Percentiles rank a stretch among this genome's conserved stretches.
Evolutionary conservation across 2,888 invertebrate genomes (phyloP).

Genomic region (Cataglyphis albicans): DNA sequence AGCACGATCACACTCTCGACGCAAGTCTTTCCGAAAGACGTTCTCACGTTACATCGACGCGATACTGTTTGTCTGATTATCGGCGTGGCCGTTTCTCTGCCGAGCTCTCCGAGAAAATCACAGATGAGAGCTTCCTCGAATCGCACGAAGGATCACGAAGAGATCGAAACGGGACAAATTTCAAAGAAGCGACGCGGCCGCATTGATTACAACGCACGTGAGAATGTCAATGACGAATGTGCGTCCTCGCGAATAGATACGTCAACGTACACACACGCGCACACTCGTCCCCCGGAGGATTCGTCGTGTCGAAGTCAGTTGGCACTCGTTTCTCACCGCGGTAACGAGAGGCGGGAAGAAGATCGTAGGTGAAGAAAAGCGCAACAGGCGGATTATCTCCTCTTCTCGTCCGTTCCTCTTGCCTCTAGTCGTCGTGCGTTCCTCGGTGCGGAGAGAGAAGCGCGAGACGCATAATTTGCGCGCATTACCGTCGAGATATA

Average conservation of each 20-base stretch:
- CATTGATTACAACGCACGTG: conserved; percentile 10
- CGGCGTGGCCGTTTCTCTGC: conserved; percentile 12
- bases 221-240: background rate
- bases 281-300: background rate
- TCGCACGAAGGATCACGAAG: conserved; percentile 27
- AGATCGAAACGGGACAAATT: conserved; percentile 18
- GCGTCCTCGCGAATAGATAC: conserved; percentile 20
- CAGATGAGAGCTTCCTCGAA: conserved; percentile 15
- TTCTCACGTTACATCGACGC: conserved; percentile 34
- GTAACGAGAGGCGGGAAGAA: conserved; percentile 39
- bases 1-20: conserved; percentile 6
- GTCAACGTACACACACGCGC: background rate
- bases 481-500: conserved; percentile 79
- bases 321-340: conserved; percentile 24
- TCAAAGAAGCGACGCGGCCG: conserved; percentile 13
- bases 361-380: conserved; percentile 45
- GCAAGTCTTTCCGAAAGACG: background rate
- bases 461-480: conserved; percentile 82
- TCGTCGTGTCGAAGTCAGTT: conserved; percentile 5
- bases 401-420: conserved; percentile 53
- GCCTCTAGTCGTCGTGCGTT: conserved; percentile 66
- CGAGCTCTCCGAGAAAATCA: conserved; percentile 34
- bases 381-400: conserved; percentile 70
- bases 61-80: conserved; percentile 15
- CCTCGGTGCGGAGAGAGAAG: conserved; percentile 64